These are phyloP conservation scores for Lumbricus terrestris DNA, from an alignment of 2,888 invertebrate species.

Conservation along the genomic window DNA sequence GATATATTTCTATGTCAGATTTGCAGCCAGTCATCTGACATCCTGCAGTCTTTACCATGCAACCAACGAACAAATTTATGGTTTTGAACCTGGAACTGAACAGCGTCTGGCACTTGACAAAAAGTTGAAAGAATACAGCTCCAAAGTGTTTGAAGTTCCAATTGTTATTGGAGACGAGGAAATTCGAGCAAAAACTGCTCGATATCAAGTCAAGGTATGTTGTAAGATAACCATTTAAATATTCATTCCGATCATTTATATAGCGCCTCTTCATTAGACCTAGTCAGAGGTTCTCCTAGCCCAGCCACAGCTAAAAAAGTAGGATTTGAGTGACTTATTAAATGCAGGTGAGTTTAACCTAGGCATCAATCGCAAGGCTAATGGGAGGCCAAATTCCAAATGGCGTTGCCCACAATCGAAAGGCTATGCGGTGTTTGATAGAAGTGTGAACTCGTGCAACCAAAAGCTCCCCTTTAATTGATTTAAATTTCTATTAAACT, in stretches of 20 bases:
- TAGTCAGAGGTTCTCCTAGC: too few species aligned
- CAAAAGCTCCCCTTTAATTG: too few species aligned
- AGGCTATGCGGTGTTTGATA: too few species aligned
- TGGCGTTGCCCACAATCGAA: too few species aligned
- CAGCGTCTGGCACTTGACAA: conserved; percentile 75
- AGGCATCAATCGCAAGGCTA: too few species aligned
- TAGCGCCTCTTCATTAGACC: too few species aligned
- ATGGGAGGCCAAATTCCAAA: too few species aligned
- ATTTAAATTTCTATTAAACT: neutral
- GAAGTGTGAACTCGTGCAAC: too few species aligned
- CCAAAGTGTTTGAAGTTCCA: conserved; percentile 79
- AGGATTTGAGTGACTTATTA: too few species aligned
- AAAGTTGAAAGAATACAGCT: conserved; percentile 69
- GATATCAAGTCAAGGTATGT: conserved; percentile 70
- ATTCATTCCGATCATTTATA: too few species aligned
- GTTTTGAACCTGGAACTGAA: conserved; percentile 63
- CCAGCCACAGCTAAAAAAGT: too few species aligned
- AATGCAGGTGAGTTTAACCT: too few species aligned
- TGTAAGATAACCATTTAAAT: neutral
- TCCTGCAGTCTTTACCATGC: conserved; percentile 7
- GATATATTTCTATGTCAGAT: neutral
- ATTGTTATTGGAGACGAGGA: conserved; percentile 93
- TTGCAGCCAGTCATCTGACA: neutral
- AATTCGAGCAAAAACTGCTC: conserved; percentile 72
- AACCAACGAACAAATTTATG: neutral